These are phyloP conservation scores for Deroptyus accipitrinus DNA, from an alignment of 2,113 vertebrate genomes.

Conservation along the genomic window DNA sequence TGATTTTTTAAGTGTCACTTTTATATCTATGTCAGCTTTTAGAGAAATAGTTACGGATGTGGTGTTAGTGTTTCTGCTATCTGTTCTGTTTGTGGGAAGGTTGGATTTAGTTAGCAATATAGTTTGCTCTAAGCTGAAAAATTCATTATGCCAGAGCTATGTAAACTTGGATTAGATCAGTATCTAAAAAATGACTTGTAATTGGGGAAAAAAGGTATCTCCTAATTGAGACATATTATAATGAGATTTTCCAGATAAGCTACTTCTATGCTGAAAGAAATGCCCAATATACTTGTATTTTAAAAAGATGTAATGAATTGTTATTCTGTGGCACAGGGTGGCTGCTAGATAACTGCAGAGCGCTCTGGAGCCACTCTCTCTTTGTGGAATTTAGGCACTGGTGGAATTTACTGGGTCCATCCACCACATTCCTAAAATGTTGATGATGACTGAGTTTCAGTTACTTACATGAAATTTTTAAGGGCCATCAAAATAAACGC, in stretches of 20 bases:
- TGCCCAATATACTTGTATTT: not conserved
- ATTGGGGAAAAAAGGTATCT: not conserved
- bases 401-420: not conserved
- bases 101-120: not conserved
- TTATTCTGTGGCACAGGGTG: not conserved
- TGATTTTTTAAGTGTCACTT: not conserved
- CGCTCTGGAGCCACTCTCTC: not conserved
- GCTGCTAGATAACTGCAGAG: not conserved
- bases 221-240: not conserved
- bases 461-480: not conserved
- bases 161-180: not conserved
- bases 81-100: not conserved
- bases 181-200: not conserved
- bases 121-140: not conserved
- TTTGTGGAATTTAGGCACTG: constrained; percentile 1
- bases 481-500: not conserved
- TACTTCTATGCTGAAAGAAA: not conserved
- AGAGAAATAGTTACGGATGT: not conserved
- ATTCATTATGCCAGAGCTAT: not conserved
- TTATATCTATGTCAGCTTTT: not conserved
- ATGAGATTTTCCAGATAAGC: not conserved
- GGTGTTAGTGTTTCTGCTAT: not conserved
- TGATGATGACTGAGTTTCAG: not conserved
- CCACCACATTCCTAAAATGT: not conserved
- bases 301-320: not conserved